These are phyloP conservation scores for Sminthurides bifidus DNA, from an alignment of 1,140 invertebrate genomes.

Conservation along the genomic window DNA sequence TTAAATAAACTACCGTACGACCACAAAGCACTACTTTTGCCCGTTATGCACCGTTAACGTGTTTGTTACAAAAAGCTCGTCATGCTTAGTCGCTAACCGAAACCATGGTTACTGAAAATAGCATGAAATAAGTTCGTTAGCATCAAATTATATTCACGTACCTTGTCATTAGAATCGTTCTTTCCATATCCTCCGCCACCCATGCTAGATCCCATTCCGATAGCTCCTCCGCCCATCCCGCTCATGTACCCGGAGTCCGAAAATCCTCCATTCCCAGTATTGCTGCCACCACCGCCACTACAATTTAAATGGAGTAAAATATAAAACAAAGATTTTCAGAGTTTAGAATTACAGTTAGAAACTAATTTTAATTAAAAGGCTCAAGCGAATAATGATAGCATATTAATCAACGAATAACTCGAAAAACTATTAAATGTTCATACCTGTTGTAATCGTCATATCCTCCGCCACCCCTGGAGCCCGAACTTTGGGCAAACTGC, in stretches of 20 bases:
- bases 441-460: constrained; percentile 11
- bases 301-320: not conserved
- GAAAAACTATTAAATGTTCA: not conserved
- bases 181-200: constrained; percentile 18
- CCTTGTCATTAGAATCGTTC: constrained; percentile 27
- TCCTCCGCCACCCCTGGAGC: constrained; percentile 9
- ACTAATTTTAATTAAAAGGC: not conserved
- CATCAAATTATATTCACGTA: constrained; percentile 10
- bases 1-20: too few species aligned
- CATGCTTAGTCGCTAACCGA: too few species aligned
- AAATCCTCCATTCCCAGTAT: constrained; percentile 13
- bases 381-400: not conserved
- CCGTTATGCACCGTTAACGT: too few species aligned
- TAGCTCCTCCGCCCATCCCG: constrained; percentile 28
- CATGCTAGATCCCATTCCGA: constrained; percentile 5
- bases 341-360: not conserved
- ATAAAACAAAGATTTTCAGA: not conserved
- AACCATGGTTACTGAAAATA: too few species aligned
- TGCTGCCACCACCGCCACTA: constrained; percentile 3
- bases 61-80: too few species aligned
- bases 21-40: too few species aligned
- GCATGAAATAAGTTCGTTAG: constrained; percentile 4
- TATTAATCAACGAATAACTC: not conserved
- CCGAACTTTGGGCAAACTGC: constrained; percentile 25
- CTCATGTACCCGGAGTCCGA: constrained; percentile 28